Conservation (phyloP, 2,888 invertebrate genomes). For the Chaetogeoica ovagalla region DNA sequence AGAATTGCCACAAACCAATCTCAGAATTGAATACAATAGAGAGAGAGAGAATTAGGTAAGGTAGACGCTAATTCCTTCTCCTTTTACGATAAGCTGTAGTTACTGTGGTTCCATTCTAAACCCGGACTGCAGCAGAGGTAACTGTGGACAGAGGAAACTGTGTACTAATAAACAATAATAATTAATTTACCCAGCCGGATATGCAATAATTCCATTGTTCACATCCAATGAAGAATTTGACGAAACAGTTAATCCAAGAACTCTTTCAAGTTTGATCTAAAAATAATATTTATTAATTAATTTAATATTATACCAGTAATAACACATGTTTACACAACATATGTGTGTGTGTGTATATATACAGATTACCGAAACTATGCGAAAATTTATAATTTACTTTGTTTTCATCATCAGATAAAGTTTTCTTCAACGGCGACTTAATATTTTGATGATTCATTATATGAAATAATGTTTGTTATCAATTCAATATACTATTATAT, state of each 20-base stretch:
- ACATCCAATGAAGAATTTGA: slow-evolving; percentile 90
- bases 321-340: not conserved
- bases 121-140: too few relatives aligned
- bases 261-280: slow-evolving; percentile 93
- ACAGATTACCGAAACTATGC: not conserved
- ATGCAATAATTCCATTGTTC: slow-evolving; percentile 87
- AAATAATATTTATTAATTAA: slow-evolving; percentile 59
- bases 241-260: slow-evolving; percentile 90
- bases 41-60: too few relatives aligned
- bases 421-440: slow-evolving; percentile 32
- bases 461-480: slow-evolving; percentile 28
- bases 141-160: too few relatives aligned
- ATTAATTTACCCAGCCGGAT: slow-evolving; percentile 90
- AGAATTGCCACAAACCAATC: too few relatives aligned
- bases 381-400: slow-evolving; percentile 31
- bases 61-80: too few relatives aligned
- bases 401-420: slow-evolving; percentile 8
- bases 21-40: too few relatives aligned
- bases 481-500: slow-evolving; percentile 13
- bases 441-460: slow-evolving; percentile 31
- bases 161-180: slow-evolving; percentile 12
- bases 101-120: too few relatives aligned
- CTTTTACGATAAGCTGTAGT: too few relatives aligned
- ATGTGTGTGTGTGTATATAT: not conserved
- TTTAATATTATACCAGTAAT: not conserved